Evolutionary conservation across 2,888 invertebrate species (phyloP).

Genomic region (Lagria hirta): DNA sequence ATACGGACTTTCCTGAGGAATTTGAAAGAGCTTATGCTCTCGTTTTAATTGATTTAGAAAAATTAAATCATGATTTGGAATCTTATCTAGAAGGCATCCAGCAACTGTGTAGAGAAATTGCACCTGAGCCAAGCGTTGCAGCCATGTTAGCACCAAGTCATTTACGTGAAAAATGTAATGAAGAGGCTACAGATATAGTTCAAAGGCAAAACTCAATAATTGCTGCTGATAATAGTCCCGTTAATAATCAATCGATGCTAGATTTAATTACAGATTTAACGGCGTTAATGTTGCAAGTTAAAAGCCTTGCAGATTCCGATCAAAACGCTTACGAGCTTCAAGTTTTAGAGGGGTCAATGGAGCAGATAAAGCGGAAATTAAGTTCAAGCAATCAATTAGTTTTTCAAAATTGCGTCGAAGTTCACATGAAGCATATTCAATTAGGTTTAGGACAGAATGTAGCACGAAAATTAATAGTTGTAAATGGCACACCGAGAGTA

Average conservation of each 20-base stretch:
- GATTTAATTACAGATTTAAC: slow-evolving; percentile 84
- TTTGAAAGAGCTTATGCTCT: slow-evolving; percentile 91
- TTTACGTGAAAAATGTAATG: slow-evolving; percentile 81
- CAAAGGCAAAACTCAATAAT: slow-evolving; percentile 67
- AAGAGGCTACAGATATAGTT: slow-evolving; percentile 81
- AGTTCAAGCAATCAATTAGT: slow-evolving; percentile 72
- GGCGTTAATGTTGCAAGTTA: slow-evolving; percentile 86
- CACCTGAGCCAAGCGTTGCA: slow-evolving; percentile 81
- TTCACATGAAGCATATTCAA: slow-evolving; percentile 88
- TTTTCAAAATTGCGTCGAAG: slow-evolving; percentile 87
- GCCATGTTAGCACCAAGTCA: slow-evolving; percentile 89
- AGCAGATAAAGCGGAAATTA: slow-evolving; percentile 80
- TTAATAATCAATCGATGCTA: slow-evolving; percentile 63
- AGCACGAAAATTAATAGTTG: slow-evolving; percentile 19
- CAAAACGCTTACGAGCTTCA: slow-evolving; percentile 89
- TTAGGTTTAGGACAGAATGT: slow-evolving; percentile 60
- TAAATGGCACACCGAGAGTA: slow-evolving; percentile 22
- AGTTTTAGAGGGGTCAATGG: slow-evolving; percentile 87
- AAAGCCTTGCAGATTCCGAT: slow-evolving; percentile 75
- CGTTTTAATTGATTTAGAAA: slow-evolving; percentile 84
- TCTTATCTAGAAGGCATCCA: slow-evolving; percentile 85
- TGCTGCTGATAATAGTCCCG: slow-evolving; percentile 58
- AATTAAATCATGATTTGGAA: slow-evolving; percentile 85
- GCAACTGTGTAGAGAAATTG: slow-evolving; percentile 79
- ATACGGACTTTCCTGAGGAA: slow-evolving; percentile 77